phyloP scores from a whole-genome alignment of 2,113 vertebrate genomes.

The Coturnix japonica region DNA sequence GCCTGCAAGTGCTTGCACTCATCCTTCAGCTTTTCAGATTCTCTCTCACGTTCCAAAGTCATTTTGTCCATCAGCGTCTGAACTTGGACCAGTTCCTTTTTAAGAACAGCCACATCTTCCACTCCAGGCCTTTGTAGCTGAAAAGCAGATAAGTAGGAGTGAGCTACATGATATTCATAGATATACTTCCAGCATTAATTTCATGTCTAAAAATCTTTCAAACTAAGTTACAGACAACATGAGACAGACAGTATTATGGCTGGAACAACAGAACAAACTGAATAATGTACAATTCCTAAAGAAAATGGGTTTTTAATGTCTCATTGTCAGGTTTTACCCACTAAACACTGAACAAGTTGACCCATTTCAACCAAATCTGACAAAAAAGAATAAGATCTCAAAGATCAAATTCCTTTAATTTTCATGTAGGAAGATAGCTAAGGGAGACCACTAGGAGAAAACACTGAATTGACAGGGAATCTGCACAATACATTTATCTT shows the following conservation, averaged over 20 bases:
- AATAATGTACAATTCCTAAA: neutral
- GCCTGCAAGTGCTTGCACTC: slow-evolving; percentile 89
- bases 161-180: neutral
- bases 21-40: slow-evolving; percentile 89
- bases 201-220: neutral
- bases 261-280: neutral
- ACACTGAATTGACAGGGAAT: neutral
- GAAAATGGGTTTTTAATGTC: neutral
- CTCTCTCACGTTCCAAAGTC: slow-evolving; percentile 91
- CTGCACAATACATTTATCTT: neutral
- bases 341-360: neutral
- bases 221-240: neutral
- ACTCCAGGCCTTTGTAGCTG: slow-evolving; percentile 95
- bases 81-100: slow-evolving; percentile 96
- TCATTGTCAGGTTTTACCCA: neutral
- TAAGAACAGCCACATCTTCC: slow-evolving; percentile 95
- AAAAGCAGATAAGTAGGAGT: neutral
- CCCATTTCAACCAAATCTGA: neutral
- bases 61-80: slow-evolving; percentile 96
- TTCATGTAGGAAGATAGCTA: neutral
- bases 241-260: neutral
- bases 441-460: neutral
- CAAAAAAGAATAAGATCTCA: neutral
- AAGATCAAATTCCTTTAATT: neutral
- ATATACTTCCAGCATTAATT: neutral